Base-by-base conservation (phyloP, 92 coral and sea anemone genomes). In the Isaurus tuberculatus region DNA sequence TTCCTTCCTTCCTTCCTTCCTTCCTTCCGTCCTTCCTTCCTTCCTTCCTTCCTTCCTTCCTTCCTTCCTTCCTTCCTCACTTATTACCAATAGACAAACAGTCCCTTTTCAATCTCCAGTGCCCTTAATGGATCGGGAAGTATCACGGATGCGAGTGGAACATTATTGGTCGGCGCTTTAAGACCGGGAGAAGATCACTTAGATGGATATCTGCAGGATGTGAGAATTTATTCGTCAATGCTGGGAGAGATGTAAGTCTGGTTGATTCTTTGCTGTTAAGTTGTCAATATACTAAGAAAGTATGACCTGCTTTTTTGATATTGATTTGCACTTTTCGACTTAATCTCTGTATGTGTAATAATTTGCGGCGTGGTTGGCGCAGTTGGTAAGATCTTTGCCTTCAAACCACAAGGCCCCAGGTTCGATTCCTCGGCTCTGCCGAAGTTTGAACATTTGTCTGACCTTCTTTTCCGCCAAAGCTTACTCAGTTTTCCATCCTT, bases 151-250 rank as follows among this genome's bases (percentile, higher is more conserved):
- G 79, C 64, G 20, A 75, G 51, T 43, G 96, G 90, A 9, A 69
- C 66, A 4, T 84, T 88, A 60, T 68, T 83, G 19, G 92, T 95
- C 0, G 98, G 98, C 5, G 89, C 89, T 73, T 72, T 88, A 5
- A 89, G 65, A 48, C 84, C 88, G 23, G 69, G 84, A 43, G 84
- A 78, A 64, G 75, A 72, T 11, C 89, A 83, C 65, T 94, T 91
- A 70, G 90, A 89, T 14, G 98, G 98, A 2, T 89, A 93, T 28
- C 86, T 94, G 30, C 98, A 95, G 88, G 98, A 95, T 67, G 90
- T 94, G 30, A 93, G 95, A 71, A 85, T 90, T 10, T 94, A 94
- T 60, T 85, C 92, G 42, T 87, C 85, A 65, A 88, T 81, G 10
- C 90, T 95, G 26, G 86, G 67, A 79, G 91, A 73, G 30, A 89